Percentiles rank a stretch among this genome's conserved stretches.
Conservation (phyloP, 2,797 vertebrate genomes). For the Muscicapa comitata region DNA sequence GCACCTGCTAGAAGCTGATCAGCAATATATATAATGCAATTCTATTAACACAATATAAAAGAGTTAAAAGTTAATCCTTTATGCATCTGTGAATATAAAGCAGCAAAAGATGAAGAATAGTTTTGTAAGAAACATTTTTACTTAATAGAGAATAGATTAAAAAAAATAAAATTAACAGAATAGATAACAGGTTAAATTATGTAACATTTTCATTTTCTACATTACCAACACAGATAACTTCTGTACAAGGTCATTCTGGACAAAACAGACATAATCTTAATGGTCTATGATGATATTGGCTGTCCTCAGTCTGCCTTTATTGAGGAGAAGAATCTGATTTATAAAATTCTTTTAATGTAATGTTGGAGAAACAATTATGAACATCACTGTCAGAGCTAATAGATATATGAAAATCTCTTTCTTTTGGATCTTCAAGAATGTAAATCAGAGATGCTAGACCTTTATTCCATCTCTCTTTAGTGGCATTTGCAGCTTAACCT, state of each 20-base stretch:
- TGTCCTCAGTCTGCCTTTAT: neutral
- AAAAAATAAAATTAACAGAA: neutral
- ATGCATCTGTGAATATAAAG: neutral
- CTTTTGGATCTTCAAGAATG: neutral
- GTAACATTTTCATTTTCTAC: neutral
- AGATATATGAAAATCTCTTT: neutral
- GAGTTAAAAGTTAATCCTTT: neutral
- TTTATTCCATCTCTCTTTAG: neutral
- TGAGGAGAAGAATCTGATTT: neutral
- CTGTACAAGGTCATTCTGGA: neutral
- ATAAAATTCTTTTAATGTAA: fast-evolving
- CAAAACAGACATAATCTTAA: neutral
- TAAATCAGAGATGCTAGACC: neutral
- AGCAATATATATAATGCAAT: neutral
- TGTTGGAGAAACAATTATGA: neutral
- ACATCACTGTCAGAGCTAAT: neutral
- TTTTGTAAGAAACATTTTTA: neutral
- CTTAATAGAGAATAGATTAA: neutral
- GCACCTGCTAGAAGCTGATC: neutral
- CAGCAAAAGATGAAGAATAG: neutral
- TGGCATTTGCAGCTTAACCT: neutral
- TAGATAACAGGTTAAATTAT: neutral
- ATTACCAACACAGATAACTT: neutral
- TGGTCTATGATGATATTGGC: neutral
- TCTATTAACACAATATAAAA: neutral